Evolutionary conservation across 2,888 invertebrate genomes (phyloP).

Genomic region (Limnephilus auricula): DNA sequence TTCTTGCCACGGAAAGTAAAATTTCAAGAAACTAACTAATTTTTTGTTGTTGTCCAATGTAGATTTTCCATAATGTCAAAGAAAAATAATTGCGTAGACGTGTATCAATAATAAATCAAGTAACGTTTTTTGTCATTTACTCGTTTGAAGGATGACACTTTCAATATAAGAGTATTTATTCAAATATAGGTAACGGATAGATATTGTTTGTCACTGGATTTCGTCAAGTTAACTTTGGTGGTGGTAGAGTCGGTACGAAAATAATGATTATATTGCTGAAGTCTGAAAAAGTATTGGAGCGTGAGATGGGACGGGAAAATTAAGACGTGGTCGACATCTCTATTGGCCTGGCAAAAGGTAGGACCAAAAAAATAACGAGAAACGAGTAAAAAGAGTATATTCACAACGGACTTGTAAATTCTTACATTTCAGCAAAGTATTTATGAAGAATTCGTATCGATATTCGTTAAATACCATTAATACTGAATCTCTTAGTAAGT

Average conservation of each 20-base stretch:
- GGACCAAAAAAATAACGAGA: not conserved
- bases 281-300: constrained; percentile 33
- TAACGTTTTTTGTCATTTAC: not conserved
- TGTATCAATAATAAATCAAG: not conserved
- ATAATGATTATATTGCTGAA: constrained; percentile 1
- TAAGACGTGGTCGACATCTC: constrained; percentile 21
- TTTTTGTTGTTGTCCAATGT: not conserved
- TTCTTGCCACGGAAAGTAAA: not conserved
- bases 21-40: not conserved
- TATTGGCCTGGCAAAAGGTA: not conserved
- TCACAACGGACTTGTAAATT: too few relatives aligned
- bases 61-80: not conserved
- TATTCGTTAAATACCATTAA: too few relatives aligned
- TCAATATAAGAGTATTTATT: not conserved
- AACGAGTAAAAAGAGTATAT: too few relatives aligned
- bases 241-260: not conserved
- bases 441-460: too few relatives aligned
- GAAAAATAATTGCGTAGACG: not conserved
- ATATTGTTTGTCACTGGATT: constrained; percentile 2
- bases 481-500: too few relatives aligned
- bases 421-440: too few relatives aligned
- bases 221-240: not conserved
- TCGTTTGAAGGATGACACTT: not conserved
- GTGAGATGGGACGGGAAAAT: constrained; percentile 18
- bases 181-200: not conserved